Conservation (phyloP, 2,797 vertebrate species). For the Ceryle rudis region DNA sequence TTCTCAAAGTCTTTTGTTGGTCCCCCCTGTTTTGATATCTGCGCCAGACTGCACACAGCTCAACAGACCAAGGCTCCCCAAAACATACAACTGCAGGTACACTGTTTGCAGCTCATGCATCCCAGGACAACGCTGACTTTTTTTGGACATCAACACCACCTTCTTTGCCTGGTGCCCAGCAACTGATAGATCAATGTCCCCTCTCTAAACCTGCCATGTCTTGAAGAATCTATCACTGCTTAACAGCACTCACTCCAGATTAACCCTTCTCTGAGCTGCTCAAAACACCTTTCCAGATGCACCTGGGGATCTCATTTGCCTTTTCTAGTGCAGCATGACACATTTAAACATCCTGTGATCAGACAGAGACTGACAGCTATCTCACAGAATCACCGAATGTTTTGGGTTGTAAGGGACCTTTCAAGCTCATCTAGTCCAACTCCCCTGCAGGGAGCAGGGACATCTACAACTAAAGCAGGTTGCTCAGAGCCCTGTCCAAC, state of each 20-base stretch:
- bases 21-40: not conserved
- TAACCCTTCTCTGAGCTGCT: not conserved
- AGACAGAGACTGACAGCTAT: not conserved
- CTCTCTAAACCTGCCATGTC: not conserved
- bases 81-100: not conserved
- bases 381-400: not conserved
- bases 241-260: not conserved
- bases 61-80: not conserved
- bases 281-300: not conserved
- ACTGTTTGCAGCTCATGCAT: not conserved
- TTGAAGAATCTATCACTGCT: not conserved
- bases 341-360: not conserved
- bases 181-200: not conserved
- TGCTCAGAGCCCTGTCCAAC: not conserved
- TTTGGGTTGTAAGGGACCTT: not conserved
- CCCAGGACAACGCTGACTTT: not conserved
- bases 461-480: not conserved
- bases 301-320: not conserved
- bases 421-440: not conserved
- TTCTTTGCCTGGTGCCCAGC: not conserved
- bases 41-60: not conserved
- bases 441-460: not conserved
- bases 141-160: not conserved
- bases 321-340: not conserved
- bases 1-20: not conserved